phyloP scores from a whole-genome alignment of 1,140 invertebrate species.

The Colletes latitarsis region DNA sequence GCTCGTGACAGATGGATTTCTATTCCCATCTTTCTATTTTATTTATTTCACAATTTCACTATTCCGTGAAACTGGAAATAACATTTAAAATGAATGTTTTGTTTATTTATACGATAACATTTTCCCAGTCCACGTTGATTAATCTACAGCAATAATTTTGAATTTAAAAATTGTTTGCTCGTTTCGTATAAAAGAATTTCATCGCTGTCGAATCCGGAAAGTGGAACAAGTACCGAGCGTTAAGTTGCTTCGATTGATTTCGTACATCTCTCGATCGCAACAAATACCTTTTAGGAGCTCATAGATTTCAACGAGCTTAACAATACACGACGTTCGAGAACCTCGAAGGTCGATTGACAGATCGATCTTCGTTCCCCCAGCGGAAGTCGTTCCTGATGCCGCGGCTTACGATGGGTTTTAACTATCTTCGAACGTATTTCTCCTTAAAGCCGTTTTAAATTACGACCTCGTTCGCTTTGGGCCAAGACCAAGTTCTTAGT shows the following conservation, averaged over 20 bases:
- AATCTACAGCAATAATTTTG: no score
- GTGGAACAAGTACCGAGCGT: no score
- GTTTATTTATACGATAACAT: no score
- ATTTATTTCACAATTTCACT: no score
- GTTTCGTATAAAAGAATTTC: no score
- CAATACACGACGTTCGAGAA: background rate
- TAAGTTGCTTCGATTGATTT: constrained; percentile 1
- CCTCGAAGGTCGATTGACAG: constrained; percentile 21
- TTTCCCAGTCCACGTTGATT: no score
- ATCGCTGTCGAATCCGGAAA: no score
- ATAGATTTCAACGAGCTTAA: constrained; percentile 25
- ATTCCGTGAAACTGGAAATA: no score
- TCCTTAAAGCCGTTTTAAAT: constrained; percentile 45
- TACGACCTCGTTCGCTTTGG: constrained; percentile 20
- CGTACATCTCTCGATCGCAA: background rate
- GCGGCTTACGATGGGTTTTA: constrained; percentile 23
- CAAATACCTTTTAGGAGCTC: constrained; percentile 17
- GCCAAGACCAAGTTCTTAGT: background rate
- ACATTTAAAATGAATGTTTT: no score
- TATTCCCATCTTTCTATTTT: no score
- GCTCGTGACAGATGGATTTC: no score
- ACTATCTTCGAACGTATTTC: constrained; percentile 36
- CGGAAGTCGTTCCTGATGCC: constrained; percentile 6
- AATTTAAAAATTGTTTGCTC: no score
- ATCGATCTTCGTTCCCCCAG: constrained; percentile 4